Evolutionary conservation across 2,113 vertebrate genomes (phyloP).

Genomic region (Falco punctatus): DNA sequence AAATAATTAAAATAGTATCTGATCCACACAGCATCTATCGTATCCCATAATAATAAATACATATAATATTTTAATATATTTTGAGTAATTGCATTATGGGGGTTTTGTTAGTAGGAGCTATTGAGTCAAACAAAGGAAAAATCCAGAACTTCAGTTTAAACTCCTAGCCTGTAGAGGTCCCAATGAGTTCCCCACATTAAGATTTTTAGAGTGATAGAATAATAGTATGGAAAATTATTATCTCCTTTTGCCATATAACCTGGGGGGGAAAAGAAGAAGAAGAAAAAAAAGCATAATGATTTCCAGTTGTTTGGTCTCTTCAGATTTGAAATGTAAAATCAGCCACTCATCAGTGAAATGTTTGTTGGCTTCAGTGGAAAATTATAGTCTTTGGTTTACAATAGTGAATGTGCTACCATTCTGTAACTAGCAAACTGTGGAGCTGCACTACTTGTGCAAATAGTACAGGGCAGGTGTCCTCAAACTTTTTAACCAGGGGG

Average conservation of each 20-base stretch:
- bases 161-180: background rate
- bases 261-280: accelerated
- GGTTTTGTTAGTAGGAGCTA: background rate
- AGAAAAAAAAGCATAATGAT: background rate
- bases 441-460: background rate
- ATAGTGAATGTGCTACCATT: background rate
- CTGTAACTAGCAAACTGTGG: background rate
- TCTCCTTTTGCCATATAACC: background rate
- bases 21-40: background rate
- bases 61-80: background rate
- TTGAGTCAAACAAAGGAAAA: background rate
- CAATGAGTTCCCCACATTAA: background rate
- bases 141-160: background rate
- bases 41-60: background rate
- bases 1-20: background rate
- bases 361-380: background rate
- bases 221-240: background rate
- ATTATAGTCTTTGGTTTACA: background rate
- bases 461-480: background rate
- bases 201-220: background rate
- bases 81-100: background rate
- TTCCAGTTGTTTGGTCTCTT: background rate
- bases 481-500: too few relatives aligned
- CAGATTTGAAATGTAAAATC: background rate
- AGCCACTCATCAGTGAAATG: background rate